A percentile compares a stretch with the other conserved stretches of the same genome.
Conservation (phyloP, 1,140 invertebrate genomes). For the Trissolcus basalis region DNA sequence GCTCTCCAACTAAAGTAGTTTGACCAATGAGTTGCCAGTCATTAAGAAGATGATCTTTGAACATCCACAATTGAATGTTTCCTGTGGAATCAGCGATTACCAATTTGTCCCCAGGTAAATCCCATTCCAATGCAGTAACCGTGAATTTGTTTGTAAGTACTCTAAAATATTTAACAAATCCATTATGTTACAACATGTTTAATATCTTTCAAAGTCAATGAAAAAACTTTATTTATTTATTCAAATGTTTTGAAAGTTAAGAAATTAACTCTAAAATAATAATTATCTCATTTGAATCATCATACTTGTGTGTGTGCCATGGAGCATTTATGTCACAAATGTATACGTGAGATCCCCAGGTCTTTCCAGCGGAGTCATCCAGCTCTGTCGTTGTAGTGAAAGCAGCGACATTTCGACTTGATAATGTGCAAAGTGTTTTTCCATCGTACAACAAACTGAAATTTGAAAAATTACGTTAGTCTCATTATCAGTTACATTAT, state of each 20-base stretch:
- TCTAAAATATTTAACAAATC: conserved; percentile 67
- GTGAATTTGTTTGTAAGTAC: conserved; percentile 78
- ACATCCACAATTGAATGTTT: conserved; percentile 85
- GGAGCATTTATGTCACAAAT: conserved; percentile 87
- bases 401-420: conserved; percentile 86
- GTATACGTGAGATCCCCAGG: conserved; percentile 88
- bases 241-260: too few relatives aligned
- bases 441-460: conserved; percentile 82
- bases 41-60: conserved; percentile 87
- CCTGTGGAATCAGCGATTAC: conserved; percentile 86
- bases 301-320: conserved; percentile 67
- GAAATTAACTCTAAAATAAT: too few relatives aligned
- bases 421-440: conserved; percentile 76
- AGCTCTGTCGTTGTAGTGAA: conserved; percentile 85
- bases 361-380: conserved; percentile 80
- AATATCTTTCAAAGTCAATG: too few relatives aligned
- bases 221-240: too few relatives aligned
- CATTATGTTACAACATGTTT: neutral
- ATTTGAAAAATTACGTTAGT: conserved; percentile 16
- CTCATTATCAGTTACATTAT: too few relatives aligned
- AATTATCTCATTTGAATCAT: conserved; percentile 18
- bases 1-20: conserved; percentile 82
- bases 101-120: conserved; percentile 85
- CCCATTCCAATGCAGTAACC: conserved; percentile 90
- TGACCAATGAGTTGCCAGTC: conserved; percentile 82